Conservation (phyloP, 1,140 invertebrate species). For the Leptinotarsa texana region DNA sequence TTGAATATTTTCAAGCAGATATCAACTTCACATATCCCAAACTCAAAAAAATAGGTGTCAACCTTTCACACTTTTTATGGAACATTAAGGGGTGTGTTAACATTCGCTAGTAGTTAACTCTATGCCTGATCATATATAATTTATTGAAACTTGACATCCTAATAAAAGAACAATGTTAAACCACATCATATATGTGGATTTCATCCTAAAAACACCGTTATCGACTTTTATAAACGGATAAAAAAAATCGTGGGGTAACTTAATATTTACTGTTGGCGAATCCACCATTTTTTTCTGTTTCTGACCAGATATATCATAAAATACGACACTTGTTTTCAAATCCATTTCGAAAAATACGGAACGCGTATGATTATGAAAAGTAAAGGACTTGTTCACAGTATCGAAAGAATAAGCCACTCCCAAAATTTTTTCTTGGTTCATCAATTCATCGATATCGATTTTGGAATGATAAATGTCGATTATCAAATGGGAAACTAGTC, state of each 20-base stretch:
- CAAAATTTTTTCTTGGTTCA: conserved; percentile 50
- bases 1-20: too few species aligned
- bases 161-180: not conserved
- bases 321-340: conserved; percentile 41
- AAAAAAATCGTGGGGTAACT: conserved; percentile 54
- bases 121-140: too few species aligned
- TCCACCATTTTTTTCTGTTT: conserved; percentile 44
- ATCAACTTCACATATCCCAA: too few species aligned
- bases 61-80: too few species aligned
- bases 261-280: conserved; percentile 48
- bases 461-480: conserved; percentile 50
- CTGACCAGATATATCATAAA: conserved; percentile 49
- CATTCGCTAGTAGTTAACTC: too few species aligned
- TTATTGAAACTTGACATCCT: too few species aligned
- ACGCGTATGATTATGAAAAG: conserved; percentile 28
- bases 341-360: conserved; percentile 27
- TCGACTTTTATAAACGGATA: conserved; percentile 53
- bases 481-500: conserved; percentile 40
- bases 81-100: too few species aligned
- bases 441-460: conserved; percentile 38
- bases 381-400: conserved; percentile 31
- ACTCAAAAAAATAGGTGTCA: too few species aligned
- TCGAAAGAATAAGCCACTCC: conserved; percentile 40
- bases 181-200: not conserved
- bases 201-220: conserved; percentile 19